A percentile compares a stretch with the other conserved stretches of the same genome.
Evolutionary conservation across 2,797 vertebrate genomes (phyloP).

Genomic region (Sebastes steindachneri): DNA sequence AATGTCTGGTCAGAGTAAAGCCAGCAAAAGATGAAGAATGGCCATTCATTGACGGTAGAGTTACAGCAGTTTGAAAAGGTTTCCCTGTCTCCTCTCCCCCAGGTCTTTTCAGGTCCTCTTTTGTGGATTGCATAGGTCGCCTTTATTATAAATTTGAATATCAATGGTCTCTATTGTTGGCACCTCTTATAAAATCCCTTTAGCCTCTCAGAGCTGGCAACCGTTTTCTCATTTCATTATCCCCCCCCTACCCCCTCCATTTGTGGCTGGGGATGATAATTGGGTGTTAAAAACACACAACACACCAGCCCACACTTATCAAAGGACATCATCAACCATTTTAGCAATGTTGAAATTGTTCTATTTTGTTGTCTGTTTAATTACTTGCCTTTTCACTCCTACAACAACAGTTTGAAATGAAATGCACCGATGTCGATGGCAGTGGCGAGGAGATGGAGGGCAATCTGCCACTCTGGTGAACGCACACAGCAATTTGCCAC

Average conservation of each 20-base stretch:
- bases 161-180: slow-evolving; percentile 18
- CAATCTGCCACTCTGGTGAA: neutral
- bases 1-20: slow-evolving; percentile 35
- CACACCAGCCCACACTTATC: neutral
- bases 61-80: slow-evolving; percentile 33
- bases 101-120: slow-evolving; percentile 3
- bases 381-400: neutral
- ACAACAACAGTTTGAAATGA: neutral
- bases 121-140: slow-evolving; percentile 28
- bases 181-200: neutral
- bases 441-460: neutral
- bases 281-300: neutral
- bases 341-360: no score
- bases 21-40: slow-evolving; percentile 22
- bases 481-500: neutral
- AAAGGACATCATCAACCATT: neutral
- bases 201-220: neutral
- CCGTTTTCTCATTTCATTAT: neutral
- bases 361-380: neutral
- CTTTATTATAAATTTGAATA: slow-evolving; percentile 37
- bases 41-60: neutral
- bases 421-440: neutral
- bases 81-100: slow-evolving; percentile 22
- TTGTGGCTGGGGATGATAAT: neutral
- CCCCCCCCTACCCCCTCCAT: rapidly evolving